Evolutionary conservation across 2,113 vertebrate genomes (phyloP), one percentile per base, ranked within the genome.

Genomic region (Callipepla californica): DNA sequence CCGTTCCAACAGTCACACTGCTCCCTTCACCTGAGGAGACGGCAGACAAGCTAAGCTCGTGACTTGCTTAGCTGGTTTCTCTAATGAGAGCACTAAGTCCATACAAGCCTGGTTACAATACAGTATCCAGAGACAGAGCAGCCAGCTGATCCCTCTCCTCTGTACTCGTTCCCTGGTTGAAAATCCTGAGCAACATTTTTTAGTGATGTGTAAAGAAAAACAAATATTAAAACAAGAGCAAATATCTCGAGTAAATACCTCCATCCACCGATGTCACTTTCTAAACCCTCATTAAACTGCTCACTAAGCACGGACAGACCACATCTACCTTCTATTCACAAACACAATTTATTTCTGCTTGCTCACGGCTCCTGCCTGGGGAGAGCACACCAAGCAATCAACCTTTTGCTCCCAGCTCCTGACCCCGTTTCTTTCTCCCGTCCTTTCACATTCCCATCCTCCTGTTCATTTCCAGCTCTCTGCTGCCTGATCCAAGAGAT

Each of bases 181-280:
- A 87, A 85, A 77, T 20, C 42, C 67, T 47, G 47, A 85, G 14
- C 34, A 78, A 85, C 11, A 38, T 66, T 87, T 81, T 90, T 79
- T 25, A 68, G 70, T 68, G 32, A 58, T 67, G 4, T 44, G 15
- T 44, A 82, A 92, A 89, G 80, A 89, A 59, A 89, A 93, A 74
- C 38, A 85, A 62, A 85, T 81, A 77, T 75, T 80, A 87, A 85
- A 95, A 87, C 82, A 25, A 80, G 32, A 28, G 51, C 25, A 87
- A 87, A 47, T 36, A 57, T 14, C 28, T 36, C 34, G 32, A 28
- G 51, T 21, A 87, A 87, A 47, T 36, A 57, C 13, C 28, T 89
- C 21, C n/a, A 59, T 69, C 38, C 67, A n/a, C 51, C 21, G 63
- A 70, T 82, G 87, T 89, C 50, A 55, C 65, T 11, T 0, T 73